Percentiles rank a stretch among this genome's conserved stretches.
Evolutionary conservation across 2,797 vertebrate species (phyloP).

Genomic region (Staurois parvus): DNA sequence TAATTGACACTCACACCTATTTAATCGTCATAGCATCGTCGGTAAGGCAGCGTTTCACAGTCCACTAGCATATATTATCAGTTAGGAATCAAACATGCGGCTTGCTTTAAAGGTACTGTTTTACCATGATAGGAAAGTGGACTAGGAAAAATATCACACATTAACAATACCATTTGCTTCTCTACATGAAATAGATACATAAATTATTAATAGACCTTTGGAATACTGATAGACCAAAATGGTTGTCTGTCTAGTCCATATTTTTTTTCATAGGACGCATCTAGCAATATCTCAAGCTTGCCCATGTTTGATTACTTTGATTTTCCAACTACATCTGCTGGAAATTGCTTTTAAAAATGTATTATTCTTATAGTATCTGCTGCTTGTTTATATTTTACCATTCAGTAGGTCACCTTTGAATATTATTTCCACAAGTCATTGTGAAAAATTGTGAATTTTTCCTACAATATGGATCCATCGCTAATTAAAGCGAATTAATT

Average conservation of each 20-base stretch:
- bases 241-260: no score
- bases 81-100: background rate
- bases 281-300: no score
- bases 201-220: background rate
- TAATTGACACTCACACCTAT: background rate
- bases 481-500: background rate
- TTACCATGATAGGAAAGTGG: no score
- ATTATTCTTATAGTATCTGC: no score
- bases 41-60: background rate
- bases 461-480: background rate
- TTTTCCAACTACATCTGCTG: no score
- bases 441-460: no score
- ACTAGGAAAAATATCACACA: background rate
- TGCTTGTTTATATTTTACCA: background rate
- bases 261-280: no score
- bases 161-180: background rate
- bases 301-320: background rate
- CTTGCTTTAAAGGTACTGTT: background rate
- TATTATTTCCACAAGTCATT: background rate
- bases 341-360: no score
- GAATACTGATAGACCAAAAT: no score
- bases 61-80: background rate
- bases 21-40: no score
- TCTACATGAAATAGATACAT: background rate
- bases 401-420: background rate